phyloP scores from a whole-genome alignment of 2,888 invertebrate genomes.

The Marronus borbonicus region DNA sequence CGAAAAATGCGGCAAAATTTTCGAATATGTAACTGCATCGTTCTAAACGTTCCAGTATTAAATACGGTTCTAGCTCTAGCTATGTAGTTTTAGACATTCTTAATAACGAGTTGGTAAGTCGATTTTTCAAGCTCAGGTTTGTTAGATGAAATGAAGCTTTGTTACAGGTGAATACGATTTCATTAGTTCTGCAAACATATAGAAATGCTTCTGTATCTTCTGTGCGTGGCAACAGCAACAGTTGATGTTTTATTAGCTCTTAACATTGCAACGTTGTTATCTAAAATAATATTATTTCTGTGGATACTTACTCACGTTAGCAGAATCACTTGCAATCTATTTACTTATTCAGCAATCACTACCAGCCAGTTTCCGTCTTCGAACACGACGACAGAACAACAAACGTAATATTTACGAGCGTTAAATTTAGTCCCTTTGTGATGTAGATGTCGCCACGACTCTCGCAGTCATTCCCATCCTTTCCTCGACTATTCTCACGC shows the following conservation, averaged over 20 bases:
- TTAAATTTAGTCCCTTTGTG: slow-evolving; percentile 41
- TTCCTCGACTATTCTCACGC: slow-evolving; percentile 49
- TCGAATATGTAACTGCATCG: too few relatives aligned
- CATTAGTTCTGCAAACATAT: too few relatives aligned
- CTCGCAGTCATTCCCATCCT: slow-evolving; percentile 43
- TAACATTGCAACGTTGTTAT: neutral
- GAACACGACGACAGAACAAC: slow-evolving; percentile 36
- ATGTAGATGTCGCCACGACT: slow-evolving; percentile 43
- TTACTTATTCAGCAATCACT: slow-evolving; percentile 30
- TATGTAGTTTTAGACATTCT: too few relatives aligned
- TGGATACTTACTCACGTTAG: neutral
- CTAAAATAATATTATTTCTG: slow-evolving; percentile 10
- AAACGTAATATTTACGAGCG: slow-evolving; percentile 44
- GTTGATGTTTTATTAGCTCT: neutral
- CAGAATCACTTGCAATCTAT: slow-evolving; percentile 6
- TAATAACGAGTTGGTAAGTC: too few relatives aligned
- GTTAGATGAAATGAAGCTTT: too few relatives aligned
- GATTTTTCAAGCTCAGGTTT: too few relatives aligned
- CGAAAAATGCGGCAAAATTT: too few relatives aligned
- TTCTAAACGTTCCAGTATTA: too few relatives aligned
- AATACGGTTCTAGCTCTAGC: too few relatives aligned
- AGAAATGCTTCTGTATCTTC: too few relatives aligned
- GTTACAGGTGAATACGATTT: too few relatives aligned
- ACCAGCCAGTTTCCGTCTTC: slow-evolving; percentile 10
- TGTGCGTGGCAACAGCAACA: neutral